Evolutionary conservation across 2,113 vertebrate species (phyloP).

Genomic region (Pteronura brasiliensis): DNA sequence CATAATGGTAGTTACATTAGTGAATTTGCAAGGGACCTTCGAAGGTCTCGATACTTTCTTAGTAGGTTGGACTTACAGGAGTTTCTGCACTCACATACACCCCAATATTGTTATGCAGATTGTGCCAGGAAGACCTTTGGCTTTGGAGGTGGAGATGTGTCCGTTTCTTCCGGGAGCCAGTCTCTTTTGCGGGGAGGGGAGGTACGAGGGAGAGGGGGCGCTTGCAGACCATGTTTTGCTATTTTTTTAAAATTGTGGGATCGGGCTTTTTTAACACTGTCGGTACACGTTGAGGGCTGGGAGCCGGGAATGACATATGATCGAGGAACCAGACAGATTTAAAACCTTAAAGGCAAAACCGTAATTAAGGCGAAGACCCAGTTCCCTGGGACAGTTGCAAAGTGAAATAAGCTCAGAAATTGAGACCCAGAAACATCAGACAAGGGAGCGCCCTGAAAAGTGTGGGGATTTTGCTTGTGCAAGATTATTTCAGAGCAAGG

Average conservation of each 20-base stretch:
- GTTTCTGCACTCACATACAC: neutral
- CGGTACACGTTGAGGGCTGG: neutral
- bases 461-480: neutral
- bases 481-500: neutral
- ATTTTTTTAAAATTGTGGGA: neutral
- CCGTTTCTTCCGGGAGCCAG: neutral
- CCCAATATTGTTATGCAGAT: constrained; percentile 8
- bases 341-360: neutral
- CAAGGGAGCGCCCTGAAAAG: neutral
- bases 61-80: neutral
- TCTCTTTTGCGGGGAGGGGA: neutral
- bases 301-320: neutral
- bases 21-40: neutral
- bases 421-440: neutral
- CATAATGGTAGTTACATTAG: neutral
- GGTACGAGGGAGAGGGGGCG: neutral
- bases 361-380: neutral
- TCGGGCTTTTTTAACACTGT: neutral
- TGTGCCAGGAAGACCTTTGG: neutral
- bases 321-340: neutral
- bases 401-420: neutral
- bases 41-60: neutral
- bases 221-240: neutral
- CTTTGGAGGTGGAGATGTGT: constrained; percentile 8
- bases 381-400: neutral